Base-by-base conservation (phyloP, 2,113 vertebrate genomes). In the Hippoglossus stenolepis region DNA sequence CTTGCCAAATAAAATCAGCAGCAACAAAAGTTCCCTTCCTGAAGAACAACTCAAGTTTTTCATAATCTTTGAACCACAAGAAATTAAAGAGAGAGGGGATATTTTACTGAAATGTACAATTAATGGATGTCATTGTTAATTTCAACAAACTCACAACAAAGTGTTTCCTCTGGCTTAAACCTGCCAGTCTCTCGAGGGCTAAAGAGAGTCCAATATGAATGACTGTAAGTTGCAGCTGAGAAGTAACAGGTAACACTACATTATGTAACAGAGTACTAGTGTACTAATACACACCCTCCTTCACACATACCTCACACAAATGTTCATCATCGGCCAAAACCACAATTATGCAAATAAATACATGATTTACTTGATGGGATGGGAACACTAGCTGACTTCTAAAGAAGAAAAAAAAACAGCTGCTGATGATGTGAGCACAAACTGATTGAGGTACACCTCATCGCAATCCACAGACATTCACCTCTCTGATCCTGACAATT, bases 301-400 rank as follows among this genome's bases (percentile, higher is more conserved):
- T 66, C 64, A 75, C 14, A 74, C 61, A 63, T 15, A 74, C 38
- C 40, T 51, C 31, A 75, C 53, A 78, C 47, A 62, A 54, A 76
- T 67, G 0, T 63, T 61, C 56, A 63, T 23, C 14, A 17, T 68
- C 59, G 68, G 83, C 38, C 47, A n/a, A 54, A 54, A 47, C 17
- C 28, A 71, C 20, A 79, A 31, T 85, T 63, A 85, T 88, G 77
- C 82, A 88, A 85, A 88, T 51, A 0, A 65, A 12, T 20, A 62
- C 60, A 59, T n/a, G 28, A 65, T 60, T 62, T 73, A 24, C 58
- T 76, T 84, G 24, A 72, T 68, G 75, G 56, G 76, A 69, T 6
- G 1, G 57, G 40, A 73, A 59, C 59, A 54, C 21, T 2, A 23
- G 14, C 43, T 67, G 8, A 70, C 66, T 75, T 88, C 8, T 10